phyloP scores from a whole-genome alignment of 2,888 invertebrate genomes.

The Xestia c-nigrum region DNA sequence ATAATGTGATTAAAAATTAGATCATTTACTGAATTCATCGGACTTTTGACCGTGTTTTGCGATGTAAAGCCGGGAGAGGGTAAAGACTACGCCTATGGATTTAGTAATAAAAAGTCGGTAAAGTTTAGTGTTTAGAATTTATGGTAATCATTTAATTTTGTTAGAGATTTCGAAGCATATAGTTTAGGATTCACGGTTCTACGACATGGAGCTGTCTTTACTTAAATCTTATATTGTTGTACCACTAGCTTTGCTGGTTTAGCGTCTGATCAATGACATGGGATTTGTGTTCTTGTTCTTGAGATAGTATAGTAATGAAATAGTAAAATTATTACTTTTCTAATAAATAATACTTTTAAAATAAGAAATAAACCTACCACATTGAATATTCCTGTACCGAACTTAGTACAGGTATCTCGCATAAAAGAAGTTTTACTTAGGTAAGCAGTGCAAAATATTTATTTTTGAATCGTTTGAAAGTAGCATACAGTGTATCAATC shows the following conservation, averaged over 20 bases:
- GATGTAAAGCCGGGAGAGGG: slow-evolving; percentile 81
- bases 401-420: slow-evolving; percentile 26
- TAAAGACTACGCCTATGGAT: slow-evolving; percentile 88
- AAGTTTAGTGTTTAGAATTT: slow-evolving; percentile 79
- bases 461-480: slow-evolving; percentile 14
- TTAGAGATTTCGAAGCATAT: slow-evolving; percentile 8
- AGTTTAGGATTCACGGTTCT: not conserved
- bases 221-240: slow-evolving; percentile 1
- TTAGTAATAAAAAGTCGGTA: slow-evolving; percentile 90
- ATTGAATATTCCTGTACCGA: slow-evolving; percentile 1
- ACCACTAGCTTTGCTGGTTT: slow-evolving; percentile 18
- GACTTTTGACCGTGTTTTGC: slow-evolving; percentile 77
- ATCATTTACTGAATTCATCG: slow-evolving; percentile 67
- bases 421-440: slow-evolving; percentile 36
- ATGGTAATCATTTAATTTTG: slow-evolving; percentile 61
- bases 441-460: slow-evolving; percentile 53
- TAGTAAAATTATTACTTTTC: not conserved
- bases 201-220: not conserved
- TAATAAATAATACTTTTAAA: slow-evolving; percentile 10
- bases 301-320: slow-evolving; percentile 17
- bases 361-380: not conserved
- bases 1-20: slow-evolving; percentile 75
- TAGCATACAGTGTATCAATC: slow-evolving; percentile 13
- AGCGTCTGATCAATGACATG: not conserved
- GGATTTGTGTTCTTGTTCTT: slow-evolving; percentile 10